These are phyloP conservation scores for Thereva nobilitata DNA, from an alignment of 2,888 invertebrate genomes.

Conservation along the genomic window DNA sequence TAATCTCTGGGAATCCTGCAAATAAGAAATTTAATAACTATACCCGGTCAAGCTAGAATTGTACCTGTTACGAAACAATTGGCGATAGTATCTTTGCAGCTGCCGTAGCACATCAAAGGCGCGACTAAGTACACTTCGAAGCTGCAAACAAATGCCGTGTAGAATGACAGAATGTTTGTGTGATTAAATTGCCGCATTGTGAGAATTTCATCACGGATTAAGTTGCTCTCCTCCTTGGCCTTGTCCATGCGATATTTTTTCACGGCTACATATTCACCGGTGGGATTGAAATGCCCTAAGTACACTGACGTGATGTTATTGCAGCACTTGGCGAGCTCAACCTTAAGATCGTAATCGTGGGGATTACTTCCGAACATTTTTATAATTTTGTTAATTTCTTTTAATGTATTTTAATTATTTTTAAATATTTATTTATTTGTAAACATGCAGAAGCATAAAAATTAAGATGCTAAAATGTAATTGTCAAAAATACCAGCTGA, in stretches of 20 bases:
- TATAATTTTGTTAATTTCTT: not conserved
- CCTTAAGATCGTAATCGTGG: slow-evolving; percentile 69
- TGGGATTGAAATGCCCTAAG: slow-evolving; percentile 69
- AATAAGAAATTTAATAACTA: not conserved
- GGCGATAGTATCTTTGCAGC: slow-evolving; percentile 77
- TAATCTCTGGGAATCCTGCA: slow-evolving; percentile 77
- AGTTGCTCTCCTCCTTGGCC: slow-evolving; percentile 64
- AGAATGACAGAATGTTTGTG: slow-evolving; percentile 74
- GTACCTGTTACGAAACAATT: slow-evolving; percentile 67
- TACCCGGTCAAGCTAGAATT: not conserved
- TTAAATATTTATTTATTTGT: not conserved
- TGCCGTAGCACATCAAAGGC: slow-evolving; percentile 83
- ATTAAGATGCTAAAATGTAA: not conserved
- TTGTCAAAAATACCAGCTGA: too few species aligned
- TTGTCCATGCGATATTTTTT: slow-evolving; percentile 78
- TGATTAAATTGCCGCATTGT: slow-evolving; percentile 78
- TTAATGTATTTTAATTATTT: not conserved
- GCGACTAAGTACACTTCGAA: slow-evolving; percentile 78
- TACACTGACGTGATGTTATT: slow-evolving; percentile 72
- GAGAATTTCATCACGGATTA: slow-evolving; percentile 75
- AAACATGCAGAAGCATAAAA: not conserved
- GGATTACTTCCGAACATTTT: slow-evolving; percentile 65
- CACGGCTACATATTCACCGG: slow-evolving; percentile 70
- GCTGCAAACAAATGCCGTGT: slow-evolving; percentile 77
- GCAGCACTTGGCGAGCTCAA: slow-evolving; percentile 70